A percentile compares a stretch with the other conserved stretches of the same genome.
Evolutionary conservation across 2,797 vertebrate genomes (phyloP).

Genomic region (Leptatherina wallacei): DNA sequence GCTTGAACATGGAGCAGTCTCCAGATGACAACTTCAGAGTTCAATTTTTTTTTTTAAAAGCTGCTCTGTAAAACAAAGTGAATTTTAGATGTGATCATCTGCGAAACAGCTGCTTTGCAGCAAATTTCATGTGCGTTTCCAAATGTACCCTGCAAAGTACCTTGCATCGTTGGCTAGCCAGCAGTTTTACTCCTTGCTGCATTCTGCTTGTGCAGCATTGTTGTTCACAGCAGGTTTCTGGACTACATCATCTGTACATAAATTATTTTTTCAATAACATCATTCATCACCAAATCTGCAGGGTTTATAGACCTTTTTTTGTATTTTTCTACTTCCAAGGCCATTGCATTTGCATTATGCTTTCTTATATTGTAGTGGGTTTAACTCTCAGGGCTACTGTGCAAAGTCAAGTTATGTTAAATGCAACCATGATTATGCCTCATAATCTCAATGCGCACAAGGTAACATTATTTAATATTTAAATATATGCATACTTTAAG

Average conservation of each 20-base stretch:
- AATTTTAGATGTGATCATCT: conserved; percentile 15
- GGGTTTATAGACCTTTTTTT: background rate
- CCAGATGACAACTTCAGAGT: conserved; percentile 12
- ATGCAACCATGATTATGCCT: background rate
- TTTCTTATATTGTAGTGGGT: background rate
- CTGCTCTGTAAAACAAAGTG: background rate
- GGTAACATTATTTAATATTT: background rate
- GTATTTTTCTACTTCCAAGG: background rate
- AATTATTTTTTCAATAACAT: background rate
- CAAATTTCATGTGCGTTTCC: background rate
- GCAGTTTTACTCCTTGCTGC: accelerated
- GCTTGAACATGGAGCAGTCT: conserved; percentile 4
- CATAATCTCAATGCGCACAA: background rate
- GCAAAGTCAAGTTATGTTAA: background rate
- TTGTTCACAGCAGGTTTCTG: background rate
- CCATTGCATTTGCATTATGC: background rate
- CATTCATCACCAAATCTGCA: background rate
- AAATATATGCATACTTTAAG: background rate
- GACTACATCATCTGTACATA: background rate
- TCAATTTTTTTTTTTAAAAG: conserved; percentile 7
- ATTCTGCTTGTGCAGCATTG: background rate
- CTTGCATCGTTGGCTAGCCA: background rate
- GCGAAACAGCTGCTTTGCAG: conserved; percentile 7
- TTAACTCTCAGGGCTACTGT: background rate
- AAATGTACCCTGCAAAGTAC: background rate